phyloP scores from a whole-genome alignment of 2,113 vertebrate species.

The Sigmodon hispidus region DNA sequence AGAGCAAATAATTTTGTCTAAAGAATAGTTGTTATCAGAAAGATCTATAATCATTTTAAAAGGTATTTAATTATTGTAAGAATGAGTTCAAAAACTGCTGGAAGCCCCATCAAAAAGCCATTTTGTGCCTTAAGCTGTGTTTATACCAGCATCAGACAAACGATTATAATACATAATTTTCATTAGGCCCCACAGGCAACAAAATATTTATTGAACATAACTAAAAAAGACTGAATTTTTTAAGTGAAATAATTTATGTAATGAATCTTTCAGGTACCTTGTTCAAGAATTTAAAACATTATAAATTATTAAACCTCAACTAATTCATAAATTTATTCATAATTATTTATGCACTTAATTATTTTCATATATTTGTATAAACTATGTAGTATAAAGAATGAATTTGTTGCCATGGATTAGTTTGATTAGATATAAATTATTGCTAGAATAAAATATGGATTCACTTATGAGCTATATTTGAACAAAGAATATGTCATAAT shows the following conservation, averaged over 20 bases:
- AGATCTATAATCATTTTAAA: slow-evolving; percentile 68
- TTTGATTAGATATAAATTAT: slow-evolving; percentile 11
- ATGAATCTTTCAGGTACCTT: slow-evolving; percentile 40
- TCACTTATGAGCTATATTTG: background rate
- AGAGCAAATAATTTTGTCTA: slow-evolving; percentile 67
- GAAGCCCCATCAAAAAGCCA: slow-evolving; percentile 76
- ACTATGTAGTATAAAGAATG: background rate
- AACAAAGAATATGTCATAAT: background rate
- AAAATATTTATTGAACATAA: slow-evolving; percentile 65
- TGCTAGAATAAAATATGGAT: background rate
- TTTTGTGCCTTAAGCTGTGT: slow-evolving; percentile 43
- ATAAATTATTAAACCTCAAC: slow-evolving; percentile 36
- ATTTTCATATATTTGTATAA: background rate
- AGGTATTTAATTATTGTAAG: slow-evolving; percentile 76
- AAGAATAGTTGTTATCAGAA: slow-evolving; percentile 61
- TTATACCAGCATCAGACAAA: slow-evolving; percentile 67
- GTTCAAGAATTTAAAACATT: background rate
- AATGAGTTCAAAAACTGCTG: slow-evolving; percentile 69
- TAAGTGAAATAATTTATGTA: slow-evolving; percentile 53
- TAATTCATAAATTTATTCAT: background rate
- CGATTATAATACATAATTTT: slow-evolving; percentile 67
- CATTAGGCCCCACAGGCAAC: slow-evolving; percentile 51
- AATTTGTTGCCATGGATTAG: background rate
- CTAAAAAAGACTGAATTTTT: slow-evolving; percentile 4
- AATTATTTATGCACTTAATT: background rate